Base-by-base conservation (phyloP, 2,113 vertebrate species). In the Scomber colias region DNA sequence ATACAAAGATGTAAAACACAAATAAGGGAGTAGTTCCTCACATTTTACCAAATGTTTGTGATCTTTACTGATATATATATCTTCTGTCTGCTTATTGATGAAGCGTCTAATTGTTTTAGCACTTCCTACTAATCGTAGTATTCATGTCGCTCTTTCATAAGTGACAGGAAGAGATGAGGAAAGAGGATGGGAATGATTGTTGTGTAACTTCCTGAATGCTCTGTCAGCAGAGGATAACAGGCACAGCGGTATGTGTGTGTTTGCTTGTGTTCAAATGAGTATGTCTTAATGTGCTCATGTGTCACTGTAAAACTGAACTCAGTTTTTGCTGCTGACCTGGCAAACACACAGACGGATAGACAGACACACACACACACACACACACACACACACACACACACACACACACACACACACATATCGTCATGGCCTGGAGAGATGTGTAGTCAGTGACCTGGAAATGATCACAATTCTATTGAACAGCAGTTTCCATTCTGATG, bases 121-220 rank as follows among this genome's bases (percentile, higher is more conserved):
- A 27, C 19, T 60, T 56, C 53, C 53, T 81, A 13, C 11, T 35
- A 0, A 49, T 63, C 0, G 2, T 17, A 12, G 14, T 71, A 54
- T 74, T 89, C 30, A 31, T 85, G 68, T 44, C 45, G 16, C 24
- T 24, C 19, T 84, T 84, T 88, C 69, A 76, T 19, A 82, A 88
- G 71, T 75, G 56, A 87, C 78, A 76, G 89, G 92, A 87, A 87
- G 83, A 68, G 51, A 71, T 57, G 69, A 75, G 75, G 77, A 82
- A 84, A 85, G 82, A 68, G 82, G 75, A 87, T 56, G 31, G 61
- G 56, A 63, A 21, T 89, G 67, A 24, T 11, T 81, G 70, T 91
- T 92, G 89, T 84, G 92, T 65, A 91, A 93, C 86, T 70, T 92
- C 92, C 92, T 87, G 73, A 72, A 74, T 87, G 89, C 93, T 64